Base-by-base conservation (phyloP, 2,888 invertebrate genomes). In the Caenorhabditis sp. region DNA sequence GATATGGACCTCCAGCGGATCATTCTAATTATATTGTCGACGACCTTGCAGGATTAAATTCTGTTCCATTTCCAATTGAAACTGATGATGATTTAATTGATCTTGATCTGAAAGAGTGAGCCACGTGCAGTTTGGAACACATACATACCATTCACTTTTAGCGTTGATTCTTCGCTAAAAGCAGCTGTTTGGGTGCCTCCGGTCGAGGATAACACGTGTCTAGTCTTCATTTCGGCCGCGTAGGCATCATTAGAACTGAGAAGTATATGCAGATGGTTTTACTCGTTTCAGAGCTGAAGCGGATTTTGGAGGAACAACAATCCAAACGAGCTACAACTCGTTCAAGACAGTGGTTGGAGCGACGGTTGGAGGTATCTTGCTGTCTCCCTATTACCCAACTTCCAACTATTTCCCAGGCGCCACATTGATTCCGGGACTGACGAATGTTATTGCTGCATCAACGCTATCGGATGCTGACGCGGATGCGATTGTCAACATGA, bases 221-320 rank as follows among this genome's bases (percentile, higher is more conserved):
- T 68, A 20, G 26, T 68, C 1, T 68, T 68, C 47, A 53, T 68
- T 15, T 68, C 68, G 3, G 68, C 56, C 1, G 68, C 68, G 68
- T 68, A 28, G 56, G 68, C 22, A 44, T 13, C 44, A 44, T 37
- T 35, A 44, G 32, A 32, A 32, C 22, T 13, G 18, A 26, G 26
- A 62, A 22, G n/a, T 47, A 58, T 11, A 8, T 56, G 2, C 20
- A 35, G 18, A 6, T n/a, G n/a, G n/a, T n/a, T n/a, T n/a, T n/a
- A n/a, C n/a, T 32, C 32, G 32, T 47, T 62, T 28, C 55, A 67
- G 67, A n/a, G 35, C 67, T 15, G 67, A 18, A 40, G 35, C 53
- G 1, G 26, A 8, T 1, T 67, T 18, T 18, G 55, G 55, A 8
- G 55, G 55, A n/a, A 53, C 67, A 15, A 28, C 40, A 2, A 67